Evolutionary conservation across 2,797 vertebrate genomes (phyloP).

Genomic region (Betta splendens): DNA sequence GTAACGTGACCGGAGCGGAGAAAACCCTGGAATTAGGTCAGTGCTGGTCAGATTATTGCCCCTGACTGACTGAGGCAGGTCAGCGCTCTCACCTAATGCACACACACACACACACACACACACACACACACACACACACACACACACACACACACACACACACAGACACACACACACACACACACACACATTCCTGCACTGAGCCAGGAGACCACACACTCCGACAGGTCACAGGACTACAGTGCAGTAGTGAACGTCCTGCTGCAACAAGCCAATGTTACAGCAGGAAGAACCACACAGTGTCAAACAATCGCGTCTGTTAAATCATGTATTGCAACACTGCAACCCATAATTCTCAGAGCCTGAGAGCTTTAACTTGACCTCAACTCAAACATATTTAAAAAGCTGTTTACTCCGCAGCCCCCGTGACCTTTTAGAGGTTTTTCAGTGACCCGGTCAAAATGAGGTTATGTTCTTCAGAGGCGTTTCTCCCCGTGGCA

Average conservation of each 20-base stretch:
- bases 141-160: too few species aligned
- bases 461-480: constrained; percentile 16
- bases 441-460: neutral
- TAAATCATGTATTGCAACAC: neutral
- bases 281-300: too few species aligned
- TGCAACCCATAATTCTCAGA: neutral
- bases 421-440: constrained; percentile 39
- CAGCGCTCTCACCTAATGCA: constrained; percentile 67
- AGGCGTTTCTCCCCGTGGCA: constrained; percentile 45
- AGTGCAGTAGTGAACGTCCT: too few species aligned
- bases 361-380: constrained; percentile 2
- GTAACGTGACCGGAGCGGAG: constrained; percentile 65
- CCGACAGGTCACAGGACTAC: too few species aligned
- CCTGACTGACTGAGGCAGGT: constrained; percentile 62
- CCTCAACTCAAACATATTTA: constrained; percentile 6
- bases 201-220: too few species aligned
- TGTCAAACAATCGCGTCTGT: too few species aligned
- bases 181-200: too few species aligned
- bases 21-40: constrained; percentile 72
- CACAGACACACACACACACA: too few species aligned
- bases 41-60: constrained; percentile 50
- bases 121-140: too few species aligned
- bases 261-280: too few species aligned
- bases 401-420: neutral
- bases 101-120: too few species aligned